Base-by-base conservation (phyloP, 2,113 vertebrate species). In the Chamaetylas fuelleborni region DNA sequence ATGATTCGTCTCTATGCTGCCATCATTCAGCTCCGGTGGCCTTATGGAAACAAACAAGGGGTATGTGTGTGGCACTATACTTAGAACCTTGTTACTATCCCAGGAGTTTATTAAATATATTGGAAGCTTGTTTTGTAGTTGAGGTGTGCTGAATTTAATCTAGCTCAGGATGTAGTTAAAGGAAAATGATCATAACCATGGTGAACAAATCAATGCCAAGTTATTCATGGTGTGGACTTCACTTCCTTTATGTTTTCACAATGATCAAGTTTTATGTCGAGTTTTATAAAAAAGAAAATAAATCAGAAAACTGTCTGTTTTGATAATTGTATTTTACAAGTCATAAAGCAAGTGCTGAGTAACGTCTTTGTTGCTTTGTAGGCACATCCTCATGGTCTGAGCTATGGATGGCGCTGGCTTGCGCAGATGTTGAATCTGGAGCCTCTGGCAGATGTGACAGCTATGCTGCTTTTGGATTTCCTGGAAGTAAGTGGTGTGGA, bases 1-100 rank as follows among this genome's bases (percentile, higher is more conserved):
- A 98, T 99, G 99, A 99, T 99, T 93, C 98, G 99, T 8, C 98
- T 99, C 19, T 99, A 99, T 13, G 99, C 99, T 1, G 99, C 99
- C 34, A 86, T 99, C 54, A 98, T 99, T 80, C 98, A 99, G 57
- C 95, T 98, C 29, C 98, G 94, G 85, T 99, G 99, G 99, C 99
- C 99, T 8, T 98, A 98, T 14, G 96, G 97, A 72, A 97, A 97
- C 88, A 98, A 97, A 45, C 98, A 99, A 26, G 98, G 93, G 98
- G 99, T 99, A 97, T 17, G 96, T 5, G 5, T n/a, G 16, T 24
- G 38, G 9, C 38, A 18, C 45, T 69, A 2, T 9, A 34, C 14
- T 34, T 36, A 45, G 11, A 70, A 26, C 47, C 22, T 34, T 38
- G 14, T 20, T 77, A 20, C 34, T 81, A 5, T 54, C 28, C 38